Conservation (phyloP, 2,113 vertebrate genomes). For the Tachysurus vachellii region DNA sequence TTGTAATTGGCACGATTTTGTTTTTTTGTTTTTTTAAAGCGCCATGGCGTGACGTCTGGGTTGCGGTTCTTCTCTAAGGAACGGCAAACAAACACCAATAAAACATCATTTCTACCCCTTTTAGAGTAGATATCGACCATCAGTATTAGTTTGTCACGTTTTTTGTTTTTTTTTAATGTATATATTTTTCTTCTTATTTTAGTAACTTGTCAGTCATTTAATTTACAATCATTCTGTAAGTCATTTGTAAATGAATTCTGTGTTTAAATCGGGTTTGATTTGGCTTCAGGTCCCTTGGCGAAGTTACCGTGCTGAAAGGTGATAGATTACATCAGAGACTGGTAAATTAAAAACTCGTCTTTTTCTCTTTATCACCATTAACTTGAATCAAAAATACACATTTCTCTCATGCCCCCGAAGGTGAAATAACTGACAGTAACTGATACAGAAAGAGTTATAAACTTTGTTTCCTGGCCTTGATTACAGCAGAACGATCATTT, state of each 20-base stretch:
- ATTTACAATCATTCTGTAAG: slow-evolving; percentile 24
- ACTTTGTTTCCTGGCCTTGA: background rate
- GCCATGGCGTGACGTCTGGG: slow-evolving; percentile 29
- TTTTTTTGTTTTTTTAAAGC: background rate
- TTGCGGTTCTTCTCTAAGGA: slow-evolving; percentile 57
- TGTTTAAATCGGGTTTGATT: slow-evolving; percentile 62
- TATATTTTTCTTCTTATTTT: background rate
- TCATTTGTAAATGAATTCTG: slow-evolving; percentile 55
- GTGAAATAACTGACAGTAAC: background rate
- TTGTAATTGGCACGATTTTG: background rate
- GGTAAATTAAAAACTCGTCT: slow-evolving; percentile 59
- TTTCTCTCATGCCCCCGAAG: background rate
- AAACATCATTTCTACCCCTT: slow-evolving; percentile 9
- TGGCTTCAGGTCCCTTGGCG: slow-evolving; percentile 56
- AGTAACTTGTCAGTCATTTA: background rate
- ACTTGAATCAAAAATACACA: slow-evolving; percentile 14
- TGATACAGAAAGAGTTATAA: background rate
- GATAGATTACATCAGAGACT: slow-evolving; percentile 59
- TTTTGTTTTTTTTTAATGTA: background rate
- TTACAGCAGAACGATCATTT: background rate
- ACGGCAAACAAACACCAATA: slow-evolving; percentile 25
- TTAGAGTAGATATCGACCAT: slow-evolving; percentile 25
- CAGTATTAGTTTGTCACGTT: slow-evolving; percentile 23
- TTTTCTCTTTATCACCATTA: slow-evolving; percentile 69
- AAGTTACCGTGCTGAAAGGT: slow-evolving; percentile 58